Evolutionary conservation across 2,113 vertebrate genomes (phyloP).

Genomic region (Pterophyllum scalare): DNA sequence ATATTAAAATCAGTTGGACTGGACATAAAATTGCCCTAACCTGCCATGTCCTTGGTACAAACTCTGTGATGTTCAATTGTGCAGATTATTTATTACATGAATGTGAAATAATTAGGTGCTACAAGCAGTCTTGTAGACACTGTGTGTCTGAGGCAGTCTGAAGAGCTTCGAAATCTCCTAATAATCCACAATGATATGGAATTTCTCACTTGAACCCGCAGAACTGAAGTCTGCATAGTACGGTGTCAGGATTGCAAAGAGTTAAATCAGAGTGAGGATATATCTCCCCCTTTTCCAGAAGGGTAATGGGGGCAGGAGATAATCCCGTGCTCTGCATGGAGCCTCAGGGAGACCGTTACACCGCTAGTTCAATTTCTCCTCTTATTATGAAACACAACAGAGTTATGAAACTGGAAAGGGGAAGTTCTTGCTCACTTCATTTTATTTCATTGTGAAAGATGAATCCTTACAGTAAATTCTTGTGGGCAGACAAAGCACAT

Average conservation of each 20-base stretch:
- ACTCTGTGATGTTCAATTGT: not conserved
- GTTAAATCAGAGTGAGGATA: constrained; percentile 51
- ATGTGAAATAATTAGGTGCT: not conserved
- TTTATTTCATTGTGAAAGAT: constrained; percentile 36
- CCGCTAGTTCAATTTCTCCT: constrained; percentile 56
- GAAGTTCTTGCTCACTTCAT: constrained; percentile 41
- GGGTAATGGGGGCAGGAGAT: constrained; percentile 66
- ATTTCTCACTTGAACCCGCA: constrained; percentile 1
- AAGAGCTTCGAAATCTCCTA: not conserved
- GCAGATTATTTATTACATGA: not conserved
- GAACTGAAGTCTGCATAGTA: not conserved
- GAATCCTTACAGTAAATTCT: constrained; percentile 17
- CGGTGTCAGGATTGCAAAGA: constrained; percentile 15
- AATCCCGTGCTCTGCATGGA: constrained; percentile 61
- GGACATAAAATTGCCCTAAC: not conserved
- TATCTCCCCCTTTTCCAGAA: constrained; percentile 51
- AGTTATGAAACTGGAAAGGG: constrained; percentile 62
- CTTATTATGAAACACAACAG: constrained; percentile 65
- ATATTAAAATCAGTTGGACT: not conserved
- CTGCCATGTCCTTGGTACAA: not conserved
- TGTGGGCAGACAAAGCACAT: constrained; percentile 16
- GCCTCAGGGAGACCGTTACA: constrained; percentile 59
- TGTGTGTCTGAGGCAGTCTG: not conserved
- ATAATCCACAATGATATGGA: constrained; percentile 21
- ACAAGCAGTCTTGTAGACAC: not conserved